phyloP scores from a whole-genome alignment of 2,797 vertebrate species.

The Arvicola amphibius region DNA sequence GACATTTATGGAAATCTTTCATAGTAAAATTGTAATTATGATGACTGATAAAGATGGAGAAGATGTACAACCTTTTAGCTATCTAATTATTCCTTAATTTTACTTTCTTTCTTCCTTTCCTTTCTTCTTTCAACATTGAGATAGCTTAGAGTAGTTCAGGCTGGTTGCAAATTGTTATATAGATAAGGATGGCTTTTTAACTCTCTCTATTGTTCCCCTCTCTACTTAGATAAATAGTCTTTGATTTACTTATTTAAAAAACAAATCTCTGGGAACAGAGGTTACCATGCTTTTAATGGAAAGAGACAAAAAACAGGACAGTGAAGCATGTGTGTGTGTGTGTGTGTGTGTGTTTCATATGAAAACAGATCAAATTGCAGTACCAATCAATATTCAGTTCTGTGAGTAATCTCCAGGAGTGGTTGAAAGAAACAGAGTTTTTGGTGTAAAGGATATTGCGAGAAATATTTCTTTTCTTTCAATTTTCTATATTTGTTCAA shows the following conservation, averaged over 20 bases:
- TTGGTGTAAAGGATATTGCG: neutral
- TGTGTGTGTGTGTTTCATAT: too few relatives aligned
- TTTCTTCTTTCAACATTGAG: neutral
- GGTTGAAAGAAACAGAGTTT: neutral
- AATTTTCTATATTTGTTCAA: neutral
- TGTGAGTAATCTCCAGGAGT: neutral
- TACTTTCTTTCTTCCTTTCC: neutral
- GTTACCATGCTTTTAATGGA: neutral
- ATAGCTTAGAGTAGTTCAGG: neutral
- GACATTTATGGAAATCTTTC: neutral
- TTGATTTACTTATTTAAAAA: neutral
- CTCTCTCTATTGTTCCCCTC: neutral
- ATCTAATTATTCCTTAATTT: neutral
- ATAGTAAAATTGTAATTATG: too few relatives aligned
- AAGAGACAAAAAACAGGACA: neutral
- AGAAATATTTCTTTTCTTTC: neutral
- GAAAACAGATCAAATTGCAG: neutral
- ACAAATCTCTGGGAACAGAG: neutral
- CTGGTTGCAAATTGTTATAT: neutral
- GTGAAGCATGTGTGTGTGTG: neutral
- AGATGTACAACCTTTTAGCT: neutral
- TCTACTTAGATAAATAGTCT: neutral
- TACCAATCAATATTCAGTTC: neutral
- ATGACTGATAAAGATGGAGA: neutral
- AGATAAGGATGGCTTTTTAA: neutral